phyloP scores from a whole-genome alignment of 2,888 invertebrate genomes.

The Noctua janthina region DNA sequence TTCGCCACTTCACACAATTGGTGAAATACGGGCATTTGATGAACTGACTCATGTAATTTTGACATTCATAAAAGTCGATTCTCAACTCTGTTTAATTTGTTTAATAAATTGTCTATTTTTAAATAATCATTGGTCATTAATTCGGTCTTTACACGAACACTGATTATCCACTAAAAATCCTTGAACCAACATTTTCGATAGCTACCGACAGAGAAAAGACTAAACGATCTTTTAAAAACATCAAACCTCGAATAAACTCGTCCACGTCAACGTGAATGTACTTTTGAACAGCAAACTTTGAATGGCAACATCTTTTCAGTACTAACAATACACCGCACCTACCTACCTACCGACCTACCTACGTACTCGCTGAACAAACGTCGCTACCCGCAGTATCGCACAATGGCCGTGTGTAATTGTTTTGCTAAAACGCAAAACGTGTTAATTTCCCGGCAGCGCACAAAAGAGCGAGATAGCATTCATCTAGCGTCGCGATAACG shows the following conservation, averaged over 20 bases:
- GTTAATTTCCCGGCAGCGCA: slow-evolving; percentile 68
- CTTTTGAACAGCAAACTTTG: slow-evolving; percentile 17
- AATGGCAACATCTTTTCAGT: slow-evolving; percentile 26
- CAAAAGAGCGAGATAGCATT: slow-evolving; percentile 70
- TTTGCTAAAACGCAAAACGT: slow-evolving; percentile 70
- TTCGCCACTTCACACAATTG: neutral
- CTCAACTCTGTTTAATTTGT: neutral
- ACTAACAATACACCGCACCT: slow-evolving; percentile 25
- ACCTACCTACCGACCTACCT: neutral
- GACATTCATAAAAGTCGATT: neutral
- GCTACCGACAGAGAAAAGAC: neutral
- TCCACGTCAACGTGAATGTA: slow-evolving; percentile 18
- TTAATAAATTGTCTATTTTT: neutral
- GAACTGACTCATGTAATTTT: neutral
- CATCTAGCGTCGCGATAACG: slow-evolving; percentile 66
- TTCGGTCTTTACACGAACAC: neutral
- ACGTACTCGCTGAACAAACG: slow-evolving; percentile 33
- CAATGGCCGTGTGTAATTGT: slow-evolving; percentile 68
- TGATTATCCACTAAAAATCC: no score
- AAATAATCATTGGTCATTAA: neutral
- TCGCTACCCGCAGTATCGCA: slow-evolving; percentile 55
- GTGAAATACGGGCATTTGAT: neutral
- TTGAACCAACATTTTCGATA: neutral
- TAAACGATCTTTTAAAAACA: slow-evolving; percentile 10
- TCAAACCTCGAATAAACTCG: slow-evolving; percentile 7